Percentiles rank a stretch among this genome's conserved stretches.
These are phyloP conservation scores for Acholoe squamosa DNA, from an alignment of 2,888 invertebrate genomes.

Conservation along the genomic window DNA sequence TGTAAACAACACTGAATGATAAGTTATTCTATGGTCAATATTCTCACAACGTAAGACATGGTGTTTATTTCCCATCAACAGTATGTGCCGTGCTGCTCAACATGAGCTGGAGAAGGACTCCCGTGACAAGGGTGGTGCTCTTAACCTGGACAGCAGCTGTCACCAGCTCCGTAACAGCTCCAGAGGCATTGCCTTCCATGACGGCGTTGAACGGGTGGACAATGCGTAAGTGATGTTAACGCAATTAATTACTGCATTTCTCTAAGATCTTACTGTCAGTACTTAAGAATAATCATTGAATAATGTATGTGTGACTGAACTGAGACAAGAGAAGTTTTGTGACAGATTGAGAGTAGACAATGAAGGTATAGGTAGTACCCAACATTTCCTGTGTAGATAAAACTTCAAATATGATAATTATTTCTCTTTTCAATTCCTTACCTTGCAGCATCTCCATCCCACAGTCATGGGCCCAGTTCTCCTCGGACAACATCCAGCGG, in stretches of 20 bases:
- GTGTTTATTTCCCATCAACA: not conserved
- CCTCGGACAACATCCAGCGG: constrained; percentile 83
- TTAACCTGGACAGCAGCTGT: constrained; percentile 78
- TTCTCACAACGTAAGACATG: too few species aligned
- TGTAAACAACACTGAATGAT: too few species aligned
- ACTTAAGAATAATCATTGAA: too few species aligned
- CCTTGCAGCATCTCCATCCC: constrained; percentile 81
- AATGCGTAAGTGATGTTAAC: constrained; percentile 72
- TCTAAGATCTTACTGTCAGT: too few species aligned
- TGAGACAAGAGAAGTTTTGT: too few species aligned
- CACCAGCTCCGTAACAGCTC: constrained; percentile 80
- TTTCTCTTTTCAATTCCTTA: not conserved
- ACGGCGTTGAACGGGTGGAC: constrained; percentile 80
- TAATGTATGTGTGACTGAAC: too few species aligned
- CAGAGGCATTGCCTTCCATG: constrained; percentile 80
- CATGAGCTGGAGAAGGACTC: constrained; percentile 94
- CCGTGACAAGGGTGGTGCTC: constrained; percentile 92
- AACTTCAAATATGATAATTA: too few species aligned
- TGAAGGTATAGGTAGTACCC: too few species aligned
- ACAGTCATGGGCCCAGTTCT: constrained; percentile 83
- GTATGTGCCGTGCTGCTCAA: constrained; percentile 81
- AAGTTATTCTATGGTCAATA: too few species aligned
- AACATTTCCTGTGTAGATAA: too few species aligned
- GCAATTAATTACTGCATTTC: too few species aligned
- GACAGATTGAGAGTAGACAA: too few species aligned